These are phyloP conservation scores for Limonius californicus DNA, from an alignment of 1,140 invertebrate species.

Conservation along the genomic window DNA sequence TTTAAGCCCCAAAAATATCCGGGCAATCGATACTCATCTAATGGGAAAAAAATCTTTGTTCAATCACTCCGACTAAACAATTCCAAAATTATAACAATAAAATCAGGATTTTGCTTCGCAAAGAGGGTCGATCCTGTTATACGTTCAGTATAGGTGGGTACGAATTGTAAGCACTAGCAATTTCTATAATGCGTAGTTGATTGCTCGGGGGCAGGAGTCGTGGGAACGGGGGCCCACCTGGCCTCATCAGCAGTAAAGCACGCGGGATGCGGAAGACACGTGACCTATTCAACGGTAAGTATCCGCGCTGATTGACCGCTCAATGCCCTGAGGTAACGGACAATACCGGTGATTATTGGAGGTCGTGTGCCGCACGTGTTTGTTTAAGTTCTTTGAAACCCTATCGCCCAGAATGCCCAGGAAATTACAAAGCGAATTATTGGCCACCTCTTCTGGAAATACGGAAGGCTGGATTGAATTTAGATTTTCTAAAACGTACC, in stretches of 20 bases:
- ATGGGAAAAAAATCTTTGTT: too few relatives aligned
- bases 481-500: too few relatives aligned
- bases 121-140: too few relatives aligned
- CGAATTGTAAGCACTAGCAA: constrained; percentile 1
- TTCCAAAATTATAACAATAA: too few relatives aligned
- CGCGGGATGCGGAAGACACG: constrained; percentile 34
- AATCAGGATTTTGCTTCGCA: too few relatives aligned
- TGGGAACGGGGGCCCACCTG: constrained; percentile 35
- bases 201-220: constrained; percentile 27
- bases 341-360: constrained; percentile 38
- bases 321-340: constrained; percentile 36
- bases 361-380: constrained; percentile 27
- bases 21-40: too few relatives aligned
- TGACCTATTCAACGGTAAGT: constrained; percentile 39
- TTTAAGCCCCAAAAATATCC: too few relatives aligned
- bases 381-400: constrained; percentile 4
- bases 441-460: too few relatives aligned
- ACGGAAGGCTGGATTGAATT: too few relatives aligned
- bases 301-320: constrained; percentile 40
- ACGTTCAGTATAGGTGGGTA: too few relatives aligned
- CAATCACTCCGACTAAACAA: too few relatives aligned
- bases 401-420: neutral
- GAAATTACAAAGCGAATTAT: too few relatives aligned
- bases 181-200: constrained; percentile 28
- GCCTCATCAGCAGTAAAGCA: constrained; percentile 33